Base-by-base conservation (phyloP, 1,140 invertebrate species). In the Pseudomyrmex gracilis region DNA sequence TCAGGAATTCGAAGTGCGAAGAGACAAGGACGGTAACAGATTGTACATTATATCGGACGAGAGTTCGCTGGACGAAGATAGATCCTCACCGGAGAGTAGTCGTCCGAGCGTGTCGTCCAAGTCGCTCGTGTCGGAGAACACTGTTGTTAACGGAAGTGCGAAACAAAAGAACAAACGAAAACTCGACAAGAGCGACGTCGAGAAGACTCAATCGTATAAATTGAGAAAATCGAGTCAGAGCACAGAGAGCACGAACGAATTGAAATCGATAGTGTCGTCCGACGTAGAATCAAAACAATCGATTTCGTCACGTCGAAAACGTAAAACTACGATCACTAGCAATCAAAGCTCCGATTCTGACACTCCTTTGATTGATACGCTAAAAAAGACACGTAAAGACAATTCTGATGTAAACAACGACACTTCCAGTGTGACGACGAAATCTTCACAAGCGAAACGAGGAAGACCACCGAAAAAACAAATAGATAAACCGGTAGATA, bases 31-130 rank as follows among this genome's bases (percentile, higher is more conserved):
- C 45, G 87, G 87, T 5, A 91, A 92, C 20, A 77, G 55, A 12
- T 80, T 85, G 0, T 90, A 84, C 10, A 80, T 89, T 24, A 57
- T 90, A 7, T 92, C 80, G 1, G 86, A 89, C 5, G 89, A 90
- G 55, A 68, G n/a, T 77, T 70, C 61, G 5, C 7, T 12, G 34
- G 22, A 66, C 17, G 70, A 78, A 49, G 73, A 51, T 20, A 73
- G 51, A 68, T 60, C 34, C 7, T 34, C 17, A 15, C 17, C 34
- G 0, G 49, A 84, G 49, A 70, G 8, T 20, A 55, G 15, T 45
- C 4, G 22, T 34, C 1, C 1, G 13, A 47, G 1, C 13, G 10
- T 9, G 7, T 53, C 22, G 0, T 8, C 60, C n/a, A 76, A 43
- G 2, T 51, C 22, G 0, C 12, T 47, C n/a, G 53, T 20, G 1